Conservation (phyloP, 2,113 vertebrate species). For the Xiphophorus maculatus region DNA sequence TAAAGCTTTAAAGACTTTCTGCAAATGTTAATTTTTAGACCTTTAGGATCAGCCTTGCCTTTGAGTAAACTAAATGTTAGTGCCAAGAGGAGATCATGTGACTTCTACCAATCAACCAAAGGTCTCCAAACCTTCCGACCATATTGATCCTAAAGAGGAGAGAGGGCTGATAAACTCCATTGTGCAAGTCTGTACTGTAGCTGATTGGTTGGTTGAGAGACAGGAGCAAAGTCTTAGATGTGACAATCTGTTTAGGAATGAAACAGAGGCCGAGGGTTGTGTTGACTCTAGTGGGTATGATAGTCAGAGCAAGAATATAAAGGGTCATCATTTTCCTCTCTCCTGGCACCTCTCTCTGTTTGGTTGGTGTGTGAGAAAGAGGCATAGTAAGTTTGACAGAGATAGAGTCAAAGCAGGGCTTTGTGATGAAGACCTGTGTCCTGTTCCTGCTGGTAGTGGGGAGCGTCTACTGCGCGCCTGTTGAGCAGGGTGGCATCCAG, state of each 20-base stretch:
- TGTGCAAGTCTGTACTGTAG: conserved; percentile 37
- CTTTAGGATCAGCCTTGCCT: neutral
- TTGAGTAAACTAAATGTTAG: neutral
- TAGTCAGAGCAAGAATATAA: conserved; percentile 38
- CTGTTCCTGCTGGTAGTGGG: conserved; percentile 62
- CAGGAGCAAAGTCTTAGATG: neutral
- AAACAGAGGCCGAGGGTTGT: conserved; percentile 52
- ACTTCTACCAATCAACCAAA: neutral
- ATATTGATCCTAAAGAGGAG: conserved; percentile 3
- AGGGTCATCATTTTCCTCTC: neutral
- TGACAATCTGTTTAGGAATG: neutral
- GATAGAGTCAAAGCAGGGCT: conserved; percentile 3
- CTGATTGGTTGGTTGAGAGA: conserved; percentile 19
- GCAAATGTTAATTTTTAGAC: neutral
- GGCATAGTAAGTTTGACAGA: neutral
- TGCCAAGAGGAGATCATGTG: conserved; percentile 5
- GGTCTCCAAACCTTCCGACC: neutral
- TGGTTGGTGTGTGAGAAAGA: neutral
- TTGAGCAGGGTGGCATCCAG: neutral
- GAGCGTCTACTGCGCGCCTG: conserved; percentile 52
- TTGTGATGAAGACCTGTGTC: conserved; percentile 65
- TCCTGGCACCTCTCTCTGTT: conserved; percentile 16
- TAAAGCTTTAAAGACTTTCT: neutral
- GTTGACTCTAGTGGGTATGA: conserved; percentile 35
- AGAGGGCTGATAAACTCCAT: conserved; percentile 39